These are phyloP conservation scores for Rhipidura dahli DNA, from an alignment of 2,113 vertebrate species.

Conservation along the genomic window DNA sequence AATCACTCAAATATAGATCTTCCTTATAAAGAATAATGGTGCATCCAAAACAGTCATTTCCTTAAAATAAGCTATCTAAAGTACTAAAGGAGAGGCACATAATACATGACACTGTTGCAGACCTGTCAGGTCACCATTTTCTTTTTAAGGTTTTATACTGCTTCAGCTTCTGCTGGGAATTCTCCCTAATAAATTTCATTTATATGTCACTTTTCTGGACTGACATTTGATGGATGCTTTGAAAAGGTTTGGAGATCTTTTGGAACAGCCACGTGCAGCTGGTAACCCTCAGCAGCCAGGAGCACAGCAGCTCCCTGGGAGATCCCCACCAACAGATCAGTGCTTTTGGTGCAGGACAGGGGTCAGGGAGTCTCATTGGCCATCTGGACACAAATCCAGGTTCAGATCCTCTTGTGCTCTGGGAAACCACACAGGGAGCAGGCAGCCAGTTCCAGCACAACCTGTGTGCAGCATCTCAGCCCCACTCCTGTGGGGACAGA, in stretches of 20 bases:
- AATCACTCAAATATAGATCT: constrained; percentile 5
- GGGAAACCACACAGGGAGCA: fast-evolving
- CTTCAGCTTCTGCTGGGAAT: constrained; percentile 36
- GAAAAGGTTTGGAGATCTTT: neutral
- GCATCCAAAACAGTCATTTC: neutral
- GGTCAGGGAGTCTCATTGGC: neutral
- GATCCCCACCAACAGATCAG: too few species aligned
- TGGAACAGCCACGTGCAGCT: neutral
- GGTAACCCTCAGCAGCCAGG: neutral
- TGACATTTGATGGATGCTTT: neutral
- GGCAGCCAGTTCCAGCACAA: neutral
- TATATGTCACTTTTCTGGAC: neutral
- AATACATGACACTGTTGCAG: constrained; percentile 1
- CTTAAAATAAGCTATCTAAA: constrained; percentile 24
- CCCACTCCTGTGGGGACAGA: fast-evolving
- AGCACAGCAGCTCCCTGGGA: neutral
- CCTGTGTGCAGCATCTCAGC: fast-evolving
- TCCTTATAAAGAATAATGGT: constrained; percentile 27
- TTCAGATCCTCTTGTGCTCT: neutral
- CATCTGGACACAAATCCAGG: fast-evolving
- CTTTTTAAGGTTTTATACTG: constrained; percentile 24
- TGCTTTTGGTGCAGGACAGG: neutral
- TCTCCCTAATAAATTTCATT: constrained; percentile 36
- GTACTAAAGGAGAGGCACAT: neutral
- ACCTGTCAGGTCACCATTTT: neutral